Evolutionary conservation across 2,888 invertebrate genomes (phyloP).

Genomic region (Heliconius charithonia): DNA sequence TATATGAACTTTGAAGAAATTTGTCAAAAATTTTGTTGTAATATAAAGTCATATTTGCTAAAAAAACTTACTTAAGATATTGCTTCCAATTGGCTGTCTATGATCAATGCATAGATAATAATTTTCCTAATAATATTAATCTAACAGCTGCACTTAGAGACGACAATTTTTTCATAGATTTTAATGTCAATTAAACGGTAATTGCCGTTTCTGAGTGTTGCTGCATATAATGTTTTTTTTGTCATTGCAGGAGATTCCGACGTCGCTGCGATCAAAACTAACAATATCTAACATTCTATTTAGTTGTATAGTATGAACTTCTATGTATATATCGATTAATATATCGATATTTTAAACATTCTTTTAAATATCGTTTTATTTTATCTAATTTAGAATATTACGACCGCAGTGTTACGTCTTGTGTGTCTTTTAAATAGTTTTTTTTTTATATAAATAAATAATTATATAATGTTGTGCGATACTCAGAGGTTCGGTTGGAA

Average conservation of each 20-base stretch:
- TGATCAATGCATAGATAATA: conserved; percentile 11
- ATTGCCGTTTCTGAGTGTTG: background rate
- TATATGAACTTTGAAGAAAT: background rate
- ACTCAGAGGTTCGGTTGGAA: conserved; percentile 21
- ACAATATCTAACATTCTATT: conserved; percentile 28
- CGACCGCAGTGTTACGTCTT: conserved; percentile 24
- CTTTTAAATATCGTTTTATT: conserved; percentile 5
- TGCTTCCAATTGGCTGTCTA: conserved; percentile 36
- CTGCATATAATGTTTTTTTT: background rate
- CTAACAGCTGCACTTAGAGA: background rate
- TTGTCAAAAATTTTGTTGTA: background rate
- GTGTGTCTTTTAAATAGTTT: conserved; percentile 9
- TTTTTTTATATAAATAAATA: conserved; percentile 1
- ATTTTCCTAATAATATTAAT: conserved; percentile 4
- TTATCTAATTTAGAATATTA: conserved; percentile 30
- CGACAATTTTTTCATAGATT: background rate
- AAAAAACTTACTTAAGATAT: conserved; percentile 30
- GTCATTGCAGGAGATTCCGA: conserved; percentile 6
- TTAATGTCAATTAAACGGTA: conserved; percentile 2
- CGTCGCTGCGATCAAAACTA: conserved; percentile 24
- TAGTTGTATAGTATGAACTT: background rate
- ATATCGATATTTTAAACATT: background rate
- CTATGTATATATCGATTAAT: conserved; percentile 19
- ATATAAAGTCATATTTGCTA: conserved; percentile 13
- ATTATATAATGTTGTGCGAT: conserved; percentile 34